Percentiles rank a stretch among this genome's conserved stretches.
Conservation (phyloP, 2,113 vertebrate genomes). For the Vulpes ferrilata region DNA sequence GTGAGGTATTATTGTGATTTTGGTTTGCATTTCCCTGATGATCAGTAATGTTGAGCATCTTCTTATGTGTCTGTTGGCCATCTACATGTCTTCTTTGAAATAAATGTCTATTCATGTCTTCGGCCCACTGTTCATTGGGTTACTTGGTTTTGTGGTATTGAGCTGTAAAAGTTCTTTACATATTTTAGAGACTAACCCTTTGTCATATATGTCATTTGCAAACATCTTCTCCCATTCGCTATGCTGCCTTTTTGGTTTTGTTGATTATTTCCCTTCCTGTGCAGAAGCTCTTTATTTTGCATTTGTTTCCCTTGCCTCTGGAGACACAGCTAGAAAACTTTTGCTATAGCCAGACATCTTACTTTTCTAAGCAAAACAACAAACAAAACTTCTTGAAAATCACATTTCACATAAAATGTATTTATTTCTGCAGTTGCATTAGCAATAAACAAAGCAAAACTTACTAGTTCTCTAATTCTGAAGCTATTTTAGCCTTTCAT, state of each 20-base stretch:
- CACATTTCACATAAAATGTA: background rate
- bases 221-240: background rate
- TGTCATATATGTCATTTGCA: background rate
- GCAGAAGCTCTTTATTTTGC: background rate
- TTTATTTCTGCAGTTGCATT: background rate
- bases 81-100: background rate
- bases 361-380: conserved; percentile 30
- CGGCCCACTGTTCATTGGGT: background rate
- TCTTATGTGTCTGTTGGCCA: background rate
- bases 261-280: background rate
- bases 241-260: background rate
- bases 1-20: background rate
- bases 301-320: background rate
- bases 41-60: background rate
- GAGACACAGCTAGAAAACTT: background rate
- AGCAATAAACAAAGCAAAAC: background rate
- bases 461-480: background rate
- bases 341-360: background rate
- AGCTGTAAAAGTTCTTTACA: background rate
- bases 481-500: background rate
- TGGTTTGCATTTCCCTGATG: background rate
- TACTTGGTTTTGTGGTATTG: background rate
- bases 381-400: background rate
- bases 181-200: background rate
- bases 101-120: background rate